Evolutionary conservation across 2,888 invertebrate genomes (phyloP).

Genomic region (Andrena bicolor): DNA sequence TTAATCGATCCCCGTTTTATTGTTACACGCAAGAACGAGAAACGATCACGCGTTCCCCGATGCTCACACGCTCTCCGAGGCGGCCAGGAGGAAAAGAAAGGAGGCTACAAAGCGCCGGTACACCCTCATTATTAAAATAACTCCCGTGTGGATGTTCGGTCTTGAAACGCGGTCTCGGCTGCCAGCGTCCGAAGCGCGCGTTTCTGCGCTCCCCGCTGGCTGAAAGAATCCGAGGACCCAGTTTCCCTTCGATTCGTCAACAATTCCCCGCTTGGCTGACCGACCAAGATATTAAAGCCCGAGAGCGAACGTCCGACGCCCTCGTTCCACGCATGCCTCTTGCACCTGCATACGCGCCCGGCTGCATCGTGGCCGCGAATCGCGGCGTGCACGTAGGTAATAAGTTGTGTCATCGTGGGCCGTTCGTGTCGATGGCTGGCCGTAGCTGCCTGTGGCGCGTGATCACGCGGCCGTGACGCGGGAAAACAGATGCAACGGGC

Average conservation of each 20-base stretch:
- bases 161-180: slow-evolving; percentile 44
- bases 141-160: slow-evolving; percentile 61
- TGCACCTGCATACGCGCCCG: slow-evolving; percentile 29
- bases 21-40: slow-evolving; percentile 50
- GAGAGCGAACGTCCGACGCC: slow-evolving; percentile 24
- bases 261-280: slow-evolving; percentile 9
- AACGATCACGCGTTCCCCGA: slow-evolving; percentile 38
- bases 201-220: background rate
- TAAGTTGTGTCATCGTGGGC: slow-evolving; percentile 11
- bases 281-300: slow-evolving; percentile 11
- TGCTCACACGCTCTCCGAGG: slow-evolving; percentile 22
- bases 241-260: slow-evolving; percentile 19
- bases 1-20: slow-evolving; percentile 67
- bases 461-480: background rate
- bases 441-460: background rate
- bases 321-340: slow-evolving; percentile 50
- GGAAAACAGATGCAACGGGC: background rate
- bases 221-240: slow-evolving; percentile 11
- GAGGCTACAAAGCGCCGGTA: slow-evolving; percentile 52
- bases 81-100: slow-evolving; percentile 40
- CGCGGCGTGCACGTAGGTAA: slow-evolving; percentile 1
- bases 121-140: slow-evolving; percentile 69
- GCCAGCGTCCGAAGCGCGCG: slow-evolving; percentile 26
- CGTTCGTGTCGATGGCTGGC: slow-evolving; percentile 6
- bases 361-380: slow-evolving; percentile 28